Evolutionary conservation across 2,888 invertebrate genomes (phyloP), one percentile per base, ranked within the genome.

Genomic region (Epistrophe grossulariae): DNA sequence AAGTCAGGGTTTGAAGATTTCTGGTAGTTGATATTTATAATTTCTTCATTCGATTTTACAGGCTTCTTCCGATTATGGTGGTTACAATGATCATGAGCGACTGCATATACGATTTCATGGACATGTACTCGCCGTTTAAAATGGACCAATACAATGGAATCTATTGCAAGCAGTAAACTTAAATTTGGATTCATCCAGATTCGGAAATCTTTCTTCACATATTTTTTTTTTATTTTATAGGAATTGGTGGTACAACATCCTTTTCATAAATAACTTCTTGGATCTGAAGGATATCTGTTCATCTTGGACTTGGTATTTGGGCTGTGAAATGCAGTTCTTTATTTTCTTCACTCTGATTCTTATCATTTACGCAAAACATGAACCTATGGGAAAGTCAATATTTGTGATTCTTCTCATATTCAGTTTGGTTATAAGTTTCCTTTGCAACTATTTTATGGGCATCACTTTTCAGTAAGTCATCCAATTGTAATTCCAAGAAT

Each of bases 291-390:
- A 89, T 55, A 91, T 91, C 52, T 90, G 91, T 62, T 89, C 90
- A 59, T 90, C 90, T 2, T 90, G 91, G 90, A 91, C 90, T n/a
- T 92, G 91, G 91, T 91, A 91, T 85, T 80, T 91, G 71, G 90
- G 90, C 31, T 91, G 91, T 71, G 91, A 91, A 89, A 91, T 91
- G 90, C 90, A 91, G 68, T 90, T 89, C 83, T 90, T 90, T 38
- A 62, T 90, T 31, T 84, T 91, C 10, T 90, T 90, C 70, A 89
- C 90, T 4, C 68, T 88, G 19, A 66, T 90, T 79, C 88, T 91
- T 15, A 91, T 90, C 72, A 80, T 90, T 31, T 89, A 91, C 77
- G 89, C 89, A 6, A 91, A 90, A 88, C 89, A 85, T 66, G 89
- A 90, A 71, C 81, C 82, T 8, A 60, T 88, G 31, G 90, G 90